A percentile compares a stretch with the other conserved stretches of the same genome.
These are phyloP conservation scores for Clarias platycephalus DNA, from an alignment of 2,797 vertebrate genomes.

Conservation along the genomic window DNA sequence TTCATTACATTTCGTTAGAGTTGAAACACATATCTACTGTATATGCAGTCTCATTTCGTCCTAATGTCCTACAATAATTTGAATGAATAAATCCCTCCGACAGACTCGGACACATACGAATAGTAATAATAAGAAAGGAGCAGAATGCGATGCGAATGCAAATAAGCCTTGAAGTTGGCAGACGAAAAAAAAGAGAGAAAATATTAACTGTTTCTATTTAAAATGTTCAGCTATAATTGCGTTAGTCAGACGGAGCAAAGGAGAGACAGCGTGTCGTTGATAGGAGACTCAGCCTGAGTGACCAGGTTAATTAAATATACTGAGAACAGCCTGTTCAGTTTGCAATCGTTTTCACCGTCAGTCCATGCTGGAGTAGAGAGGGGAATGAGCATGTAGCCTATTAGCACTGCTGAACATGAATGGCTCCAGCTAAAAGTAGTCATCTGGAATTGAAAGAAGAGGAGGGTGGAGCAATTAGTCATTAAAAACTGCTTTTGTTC, in stretches of 20 bases:
- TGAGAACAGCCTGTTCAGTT: background rate
- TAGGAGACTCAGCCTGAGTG: background rate
- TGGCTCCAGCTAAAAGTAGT: constrained; percentile 2
- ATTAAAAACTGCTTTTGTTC: constrained; percentile 18
- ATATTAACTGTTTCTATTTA: background rate
- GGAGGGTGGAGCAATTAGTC: constrained; percentile 1
- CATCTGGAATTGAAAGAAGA: background rate
- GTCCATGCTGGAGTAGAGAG: background rate
- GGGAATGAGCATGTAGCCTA: background rate
- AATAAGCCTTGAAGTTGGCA: background rate
- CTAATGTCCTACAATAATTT: background rate
- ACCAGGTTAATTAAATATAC: background rate
- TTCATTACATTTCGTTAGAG: background rate
- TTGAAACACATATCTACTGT: background rate
- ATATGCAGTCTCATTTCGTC: background rate
- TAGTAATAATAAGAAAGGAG: background rate
- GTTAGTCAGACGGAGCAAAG: background rate
- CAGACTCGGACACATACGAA: background rate
- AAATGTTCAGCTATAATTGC: background rate
- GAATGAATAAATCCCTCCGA: no score
- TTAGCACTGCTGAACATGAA: constrained; percentile 10
- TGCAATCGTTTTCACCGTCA: background rate
- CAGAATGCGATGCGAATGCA: background rate
- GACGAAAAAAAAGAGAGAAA: background rate
- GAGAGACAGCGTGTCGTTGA: constrained; percentile 2